phyloP scores from a whole-genome alignment of 1,140 invertebrate genomes.

The Asobara japonica region DNA sequence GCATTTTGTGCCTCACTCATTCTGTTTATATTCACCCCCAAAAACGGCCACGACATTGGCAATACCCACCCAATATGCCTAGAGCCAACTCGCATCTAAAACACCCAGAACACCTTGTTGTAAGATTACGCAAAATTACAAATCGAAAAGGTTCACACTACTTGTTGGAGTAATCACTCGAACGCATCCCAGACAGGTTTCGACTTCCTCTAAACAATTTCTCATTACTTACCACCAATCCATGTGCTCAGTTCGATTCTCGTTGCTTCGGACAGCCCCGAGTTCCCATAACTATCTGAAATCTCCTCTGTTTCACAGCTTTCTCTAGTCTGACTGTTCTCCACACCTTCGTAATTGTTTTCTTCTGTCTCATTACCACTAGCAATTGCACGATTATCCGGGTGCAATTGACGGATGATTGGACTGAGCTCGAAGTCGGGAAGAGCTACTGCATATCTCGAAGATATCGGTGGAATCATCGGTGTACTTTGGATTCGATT shows the following conservation, averaged over 20 bases:
- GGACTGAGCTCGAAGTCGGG: constrained; percentile 64
- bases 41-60: too few relatives aligned
- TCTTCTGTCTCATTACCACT: constrained; percentile 24
- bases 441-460: constrained; percentile 55
- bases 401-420: constrained; percentile 56
- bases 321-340: constrained; percentile 4
- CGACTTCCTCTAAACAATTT: neutral
- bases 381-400: constrained; percentile 33
- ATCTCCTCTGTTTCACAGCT: constrained; percentile 1
- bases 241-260: constrained; percentile 62
- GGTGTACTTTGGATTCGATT: constrained; percentile 62
- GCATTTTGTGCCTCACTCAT: too few relatives aligned
- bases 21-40: too few relatives aligned
- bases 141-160: too few relatives aligned
- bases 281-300: constrained; percentile 14
- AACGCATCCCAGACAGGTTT: too few relatives aligned
- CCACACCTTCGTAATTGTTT: neutral
- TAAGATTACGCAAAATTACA: too few relatives aligned
- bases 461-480: constrained; percentile 53
- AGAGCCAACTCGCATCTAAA: too few relatives aligned
- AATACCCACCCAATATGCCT: too few relatives aligned
- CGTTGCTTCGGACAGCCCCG: constrained; percentile 14
- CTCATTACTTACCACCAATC: constrained; percentile 56
- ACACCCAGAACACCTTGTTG: too few relatives aligned
- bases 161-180: too few relatives aligned